These are phyloP conservation scores for Thereva nobilitata DNA, from an alignment of 2,888 invertebrate genomes.

Conservation along the genomic window DNA sequence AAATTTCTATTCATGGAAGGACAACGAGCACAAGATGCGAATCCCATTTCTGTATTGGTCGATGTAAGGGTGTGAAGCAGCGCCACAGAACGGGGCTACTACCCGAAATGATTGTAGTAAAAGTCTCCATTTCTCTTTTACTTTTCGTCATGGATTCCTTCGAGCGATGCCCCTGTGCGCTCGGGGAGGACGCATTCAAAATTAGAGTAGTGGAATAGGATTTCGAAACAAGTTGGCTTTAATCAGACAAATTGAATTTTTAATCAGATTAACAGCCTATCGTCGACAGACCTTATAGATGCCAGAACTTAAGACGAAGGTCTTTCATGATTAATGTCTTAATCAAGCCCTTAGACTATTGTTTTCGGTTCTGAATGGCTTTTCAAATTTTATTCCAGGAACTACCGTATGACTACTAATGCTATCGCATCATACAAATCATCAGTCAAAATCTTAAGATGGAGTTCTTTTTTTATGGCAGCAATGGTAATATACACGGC, in stretches of 20 bases:
- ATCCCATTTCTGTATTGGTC: conserved; percentile 18
- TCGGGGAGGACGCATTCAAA: background rate
- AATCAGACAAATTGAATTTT: conserved; percentile 42
- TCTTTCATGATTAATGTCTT: conserved; percentile 25
- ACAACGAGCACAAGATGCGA: conserved; percentile 18
- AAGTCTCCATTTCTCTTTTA: background rate
- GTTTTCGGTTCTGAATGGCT: conserved; percentile 2
- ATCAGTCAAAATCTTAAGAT: no score
- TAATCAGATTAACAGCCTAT: conserved; percentile 40
- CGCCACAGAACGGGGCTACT: conserved; percentile 16
- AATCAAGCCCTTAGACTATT: conserved; percentile 13
- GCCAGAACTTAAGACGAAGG: conserved; percentile 2
- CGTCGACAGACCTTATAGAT: conserved; percentile 19
- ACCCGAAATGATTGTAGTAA: background rate
- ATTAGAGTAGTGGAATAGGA: background rate
- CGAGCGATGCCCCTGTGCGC: no score
- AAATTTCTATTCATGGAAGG: conserved; percentile 22
- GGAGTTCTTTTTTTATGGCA: no score
- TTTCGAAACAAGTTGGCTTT: conserved; percentile 24
- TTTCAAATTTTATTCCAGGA: no score
- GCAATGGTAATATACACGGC: no score
- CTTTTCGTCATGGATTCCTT: background rate
- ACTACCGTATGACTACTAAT: no score
- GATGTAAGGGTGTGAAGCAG: conserved; percentile 15
- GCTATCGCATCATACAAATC: no score